Percentiles rank a stretch among this genome's conserved stretches.
These are phyloP conservation scores for Pseudomugil tenellus DNA, from an alignment of 2,797 vertebrate species.

Conservation along the genomic window DNA sequence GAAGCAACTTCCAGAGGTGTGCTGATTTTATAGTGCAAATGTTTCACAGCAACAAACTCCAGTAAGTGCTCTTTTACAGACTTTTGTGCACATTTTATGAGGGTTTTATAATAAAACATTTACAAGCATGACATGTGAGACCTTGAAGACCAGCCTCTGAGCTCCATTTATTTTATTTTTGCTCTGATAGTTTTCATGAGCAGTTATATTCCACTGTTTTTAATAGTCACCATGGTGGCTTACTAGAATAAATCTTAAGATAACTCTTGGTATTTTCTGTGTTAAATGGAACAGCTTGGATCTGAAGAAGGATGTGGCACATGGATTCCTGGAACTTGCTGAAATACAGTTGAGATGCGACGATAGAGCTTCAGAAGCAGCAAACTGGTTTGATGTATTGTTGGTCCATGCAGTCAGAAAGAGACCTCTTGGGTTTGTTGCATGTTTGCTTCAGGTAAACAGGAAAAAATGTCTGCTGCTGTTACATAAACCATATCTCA, in stretches of 20 bases:
- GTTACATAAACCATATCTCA: neutral
- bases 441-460: neutral
- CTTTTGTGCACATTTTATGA: conserved; percentile 45
- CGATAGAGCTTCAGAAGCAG: too few relatives aligned
- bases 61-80: conserved; percentile 20
- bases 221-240: conserved; percentile 2
- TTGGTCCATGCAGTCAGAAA: neutral
- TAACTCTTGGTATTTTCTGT: too few relatives aligned
- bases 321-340: neutral
- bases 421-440: too few relatives aligned
- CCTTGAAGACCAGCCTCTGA: conserved; percentile 18
- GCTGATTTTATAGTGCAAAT: conserved; percentile 40
- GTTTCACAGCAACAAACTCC: conserved; percentile 46
- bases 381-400: neutral
- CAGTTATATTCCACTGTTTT: conserved; percentile 16
- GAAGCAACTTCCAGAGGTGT: conserved; percentile 14
- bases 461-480: neutral
- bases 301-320: neutral
- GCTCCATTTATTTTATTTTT: conserved; percentile 49
- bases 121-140: conserved; percentile 43
- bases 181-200: conserved; percentile 27
- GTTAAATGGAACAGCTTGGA: neutral
- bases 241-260: neutral
- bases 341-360: neutral
- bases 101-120: conserved; percentile 27